Evolutionary conservation across 2,888 invertebrate genomes (phyloP).

Genomic region (Herminia tarsipennalis): DNA sequence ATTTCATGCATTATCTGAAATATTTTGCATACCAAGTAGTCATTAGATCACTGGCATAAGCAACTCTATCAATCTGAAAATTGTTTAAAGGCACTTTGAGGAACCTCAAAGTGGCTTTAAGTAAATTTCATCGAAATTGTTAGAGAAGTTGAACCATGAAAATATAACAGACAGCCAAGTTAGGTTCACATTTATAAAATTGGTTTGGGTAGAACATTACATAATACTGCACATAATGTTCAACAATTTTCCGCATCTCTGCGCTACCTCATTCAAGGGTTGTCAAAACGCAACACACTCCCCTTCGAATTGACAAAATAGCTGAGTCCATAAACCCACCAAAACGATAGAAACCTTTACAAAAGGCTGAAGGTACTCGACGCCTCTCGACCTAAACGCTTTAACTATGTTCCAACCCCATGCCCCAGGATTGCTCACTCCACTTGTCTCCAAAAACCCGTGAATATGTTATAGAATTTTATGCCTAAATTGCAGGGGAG

Average conservation of each 20-base stretch:
- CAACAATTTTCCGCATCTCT: constrained; percentile 60
- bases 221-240: constrained; percentile 32
- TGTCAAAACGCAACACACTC: constrained; percentile 72
- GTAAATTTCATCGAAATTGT: too few relatives aligned
- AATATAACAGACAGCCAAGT: too few relatives aligned
- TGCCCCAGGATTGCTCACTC: constrained; percentile 83
- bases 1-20: too few relatives aligned
- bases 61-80: too few relatives aligned
- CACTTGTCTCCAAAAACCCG: constrained; percentile 84
- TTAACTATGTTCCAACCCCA: constrained; percentile 83
- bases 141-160: too few relatives aligned
- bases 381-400: constrained; percentile 82
- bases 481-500: constrained; percentile 57
- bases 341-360: constrained; percentile 81
- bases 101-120: too few relatives aligned
- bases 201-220: constrained; percentile 16
- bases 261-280: constrained; percentile 53
- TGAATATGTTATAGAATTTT: constrained; percentile 73
- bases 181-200: too few relatives aligned
- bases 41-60: too few relatives aligned
- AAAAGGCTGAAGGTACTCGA: constrained; percentile 79
- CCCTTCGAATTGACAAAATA: constrained; percentile 82
- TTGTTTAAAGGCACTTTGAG: too few relatives aligned
- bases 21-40: too few relatives aligned
- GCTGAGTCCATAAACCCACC: constrained; percentile 67